Conservation (phyloP, 2,888 invertebrate genomes). For the Nomada goodeniana region DNA sequence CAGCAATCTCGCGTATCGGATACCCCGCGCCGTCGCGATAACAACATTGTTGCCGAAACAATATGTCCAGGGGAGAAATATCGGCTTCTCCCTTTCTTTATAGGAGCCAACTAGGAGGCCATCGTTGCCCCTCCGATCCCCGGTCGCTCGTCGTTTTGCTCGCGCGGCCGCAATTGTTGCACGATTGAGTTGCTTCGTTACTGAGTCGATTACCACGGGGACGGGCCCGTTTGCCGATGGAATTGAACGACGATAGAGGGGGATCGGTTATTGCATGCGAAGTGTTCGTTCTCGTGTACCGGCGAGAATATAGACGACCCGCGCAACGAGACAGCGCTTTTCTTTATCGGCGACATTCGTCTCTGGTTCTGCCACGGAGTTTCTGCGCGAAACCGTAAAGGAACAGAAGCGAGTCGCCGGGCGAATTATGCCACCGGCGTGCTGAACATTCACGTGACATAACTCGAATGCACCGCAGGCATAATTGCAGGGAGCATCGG, state of each 20-base stretch:
- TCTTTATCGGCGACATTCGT: slow-evolving; percentile 64
- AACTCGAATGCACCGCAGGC: slow-evolving; percentile 61
- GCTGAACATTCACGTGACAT: slow-evolving; percentile 55
- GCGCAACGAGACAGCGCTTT: slow-evolving; percentile 23
- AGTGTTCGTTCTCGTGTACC: slow-evolving; percentile 11
- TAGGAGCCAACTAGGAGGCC: background rate
- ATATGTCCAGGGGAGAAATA: slow-evolving; percentile 32
- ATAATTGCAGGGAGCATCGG: slow-evolving; percentile 72
- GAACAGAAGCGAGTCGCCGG: slow-evolving; percentile 16
- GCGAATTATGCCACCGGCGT: background rate
- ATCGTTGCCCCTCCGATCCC: background rate
- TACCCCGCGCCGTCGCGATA: slow-evolving; percentile 1
- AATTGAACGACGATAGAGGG: slow-evolving; percentile 30
- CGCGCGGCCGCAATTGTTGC: slow-evolving; percentile 29
- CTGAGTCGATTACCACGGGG: slow-evolving; percentile 32
- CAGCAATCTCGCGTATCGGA: slow-evolving; percentile 38
- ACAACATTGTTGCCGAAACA: slow-evolving; percentile 39
- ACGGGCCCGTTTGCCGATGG: slow-evolving; percentile 13
- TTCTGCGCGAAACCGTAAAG: slow-evolving; percentile 1
- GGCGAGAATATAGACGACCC: background rate
- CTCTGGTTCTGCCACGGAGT: background rate
- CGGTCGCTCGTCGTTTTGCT: background rate
- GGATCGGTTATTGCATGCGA: slow-evolving; percentile 36
- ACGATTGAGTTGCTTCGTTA: slow-evolving; percentile 38
- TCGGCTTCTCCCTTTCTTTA: slow-evolving; percentile 27